Percentiles rank a stretch among this genome's conserved stretches.
Conservation (phyloP, 1,140 invertebrate species). For the Panagrolaimus sp. region DNA sequence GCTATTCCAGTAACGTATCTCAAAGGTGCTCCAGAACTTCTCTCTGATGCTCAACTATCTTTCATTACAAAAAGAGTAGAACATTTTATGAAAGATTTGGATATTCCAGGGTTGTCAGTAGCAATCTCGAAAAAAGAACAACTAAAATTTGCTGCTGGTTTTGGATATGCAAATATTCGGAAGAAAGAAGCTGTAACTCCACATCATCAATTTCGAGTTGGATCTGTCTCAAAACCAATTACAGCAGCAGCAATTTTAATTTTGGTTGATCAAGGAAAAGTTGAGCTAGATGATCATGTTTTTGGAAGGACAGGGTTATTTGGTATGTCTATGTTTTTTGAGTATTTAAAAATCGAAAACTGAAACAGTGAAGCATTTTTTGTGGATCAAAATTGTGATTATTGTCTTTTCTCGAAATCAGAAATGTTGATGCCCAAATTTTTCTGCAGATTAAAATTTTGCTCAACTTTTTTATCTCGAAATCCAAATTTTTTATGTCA, state of each 20-base stretch:
- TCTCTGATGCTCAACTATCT: constrained; percentile 42
- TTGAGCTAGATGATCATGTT: constrained; percentile 46
- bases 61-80: constrained; percentile 53
- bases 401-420: no score
- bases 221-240: constrained; percentile 57
- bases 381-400: no score
- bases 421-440: no score
- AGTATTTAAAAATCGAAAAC: no score
- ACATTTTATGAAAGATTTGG: constrained; percentile 54
- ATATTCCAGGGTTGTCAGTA: constrained; percentile 56
- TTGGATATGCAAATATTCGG: constrained; percentile 54
- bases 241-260: constrained; percentile 54
- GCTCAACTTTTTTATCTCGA: no score
- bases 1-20: constrained; percentile 47
- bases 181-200: constrained; percentile 48
- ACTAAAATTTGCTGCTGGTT: constrained; percentile 56
- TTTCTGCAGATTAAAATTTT: no score
- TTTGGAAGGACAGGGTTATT: constrained; percentile 50
- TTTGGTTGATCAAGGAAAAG: constrained; percentile 45
- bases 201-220: constrained; percentile 52
- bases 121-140: constrained; percentile 54
- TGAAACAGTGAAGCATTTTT: no score
- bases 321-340: constrained; percentile 27
- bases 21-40: constrained; percentile 42
- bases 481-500: no score